phyloP scores from a whole-genome alignment of 2,888 invertebrate species.

The Neria commutata region DNA sequence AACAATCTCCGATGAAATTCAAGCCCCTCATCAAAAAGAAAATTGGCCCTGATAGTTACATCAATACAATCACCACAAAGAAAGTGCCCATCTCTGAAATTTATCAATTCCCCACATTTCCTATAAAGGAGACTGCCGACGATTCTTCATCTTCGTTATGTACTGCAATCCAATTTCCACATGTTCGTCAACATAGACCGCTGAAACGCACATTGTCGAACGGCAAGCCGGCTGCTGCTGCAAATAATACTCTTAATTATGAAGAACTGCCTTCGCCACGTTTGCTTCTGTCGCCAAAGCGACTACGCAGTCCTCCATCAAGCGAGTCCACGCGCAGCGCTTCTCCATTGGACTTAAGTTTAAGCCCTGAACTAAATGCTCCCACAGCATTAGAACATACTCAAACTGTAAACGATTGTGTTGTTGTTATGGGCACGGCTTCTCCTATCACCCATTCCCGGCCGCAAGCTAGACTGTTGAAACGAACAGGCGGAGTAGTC shows the following conservation, averaged over 20 bases:
- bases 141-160: background rate
- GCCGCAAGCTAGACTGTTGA: conserved; percentile 70
- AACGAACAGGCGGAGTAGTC: conserved; percentile 63
- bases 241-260: conserved; percentile 46
- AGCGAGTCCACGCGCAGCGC: conserved; percentile 61
- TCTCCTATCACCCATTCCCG: conserved; percentile 47
- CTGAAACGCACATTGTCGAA: conserved; percentile 71
- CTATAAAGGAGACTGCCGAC: conserved; percentile 37
- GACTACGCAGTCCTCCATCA: conserved; percentile 59
- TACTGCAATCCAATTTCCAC: conserved; percentile 39
- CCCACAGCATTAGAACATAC: conserved; percentile 30
- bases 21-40: conserved; percentile 69
- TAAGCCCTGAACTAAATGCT: conserved; percentile 47
- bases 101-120: conserved; percentile 59
- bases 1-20: conserved; percentile 60
- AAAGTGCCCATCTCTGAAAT: conserved; percentile 59
- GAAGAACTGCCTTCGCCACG: conserved; percentile 45
- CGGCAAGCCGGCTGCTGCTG: conserved; percentile 59
- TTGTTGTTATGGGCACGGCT: conserved; percentile 24
- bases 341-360: conserved; percentile 57
- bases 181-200: conserved; percentile 69
- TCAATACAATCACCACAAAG: conserved; percentile 66
- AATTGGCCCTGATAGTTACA: conserved; percentile 76
- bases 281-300: conserved; percentile 50
- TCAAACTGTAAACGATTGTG: background rate